Conservation (phyloP, 2,113 vertebrate genomes). For the Calcarius ornatus region DNA sequence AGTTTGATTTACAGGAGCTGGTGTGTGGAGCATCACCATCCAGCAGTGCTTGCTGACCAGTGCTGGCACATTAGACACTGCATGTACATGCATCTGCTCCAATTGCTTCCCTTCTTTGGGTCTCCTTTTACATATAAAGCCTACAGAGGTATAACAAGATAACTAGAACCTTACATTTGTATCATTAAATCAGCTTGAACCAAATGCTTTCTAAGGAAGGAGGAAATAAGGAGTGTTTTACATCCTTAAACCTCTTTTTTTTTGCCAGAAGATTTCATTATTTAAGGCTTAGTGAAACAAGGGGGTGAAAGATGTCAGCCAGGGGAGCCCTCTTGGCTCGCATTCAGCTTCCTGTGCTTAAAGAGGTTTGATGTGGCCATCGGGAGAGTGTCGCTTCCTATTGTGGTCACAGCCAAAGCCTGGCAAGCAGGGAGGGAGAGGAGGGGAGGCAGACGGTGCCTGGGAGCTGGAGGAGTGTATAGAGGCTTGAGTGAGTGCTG, state of each 20-base stretch:
- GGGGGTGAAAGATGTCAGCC: background rate
- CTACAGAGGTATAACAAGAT: background rate
- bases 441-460: background rate
- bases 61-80: background rate
- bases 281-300: background rate
- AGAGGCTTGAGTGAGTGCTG: background rate
- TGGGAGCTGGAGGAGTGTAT: background rate
- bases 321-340: background rate
- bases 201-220: background rate
- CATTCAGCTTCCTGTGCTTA: background rate
- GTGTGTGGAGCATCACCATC: background rate
- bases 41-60: background rate
- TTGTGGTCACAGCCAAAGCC: background rate
- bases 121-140: background rate
- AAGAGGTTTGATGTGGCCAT: background rate
- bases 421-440: background rate
- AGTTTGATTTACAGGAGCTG: background rate
- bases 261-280: slow-evolving; percentile 12
- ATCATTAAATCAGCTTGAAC: background rate
- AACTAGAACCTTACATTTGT: background rate
- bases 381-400: background rate
- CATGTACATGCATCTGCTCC: rapidly evolving
- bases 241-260: background rate
- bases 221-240: background rate
- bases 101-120: background rate